Percentiles rank a stretch among this genome's conserved stretches.
These are phyloP conservation scores for Myrmecophaga tridactyla DNA, from an alignment of 2,113 vertebrate species.

Conservation along the genomic window DNA sequence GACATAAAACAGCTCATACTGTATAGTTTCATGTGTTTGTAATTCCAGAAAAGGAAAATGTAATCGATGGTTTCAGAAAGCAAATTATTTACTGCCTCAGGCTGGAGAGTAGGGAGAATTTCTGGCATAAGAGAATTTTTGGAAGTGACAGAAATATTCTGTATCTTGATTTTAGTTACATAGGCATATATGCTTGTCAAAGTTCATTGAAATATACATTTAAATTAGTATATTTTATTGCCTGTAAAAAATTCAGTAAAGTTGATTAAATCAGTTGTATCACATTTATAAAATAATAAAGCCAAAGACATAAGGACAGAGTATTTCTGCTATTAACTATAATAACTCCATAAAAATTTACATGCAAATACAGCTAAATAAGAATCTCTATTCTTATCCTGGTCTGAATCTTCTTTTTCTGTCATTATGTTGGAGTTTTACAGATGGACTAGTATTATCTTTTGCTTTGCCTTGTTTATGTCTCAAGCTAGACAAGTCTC, in stretches of 20 bases:
- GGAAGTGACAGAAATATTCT: too few relatives aligned
- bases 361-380: not conserved
- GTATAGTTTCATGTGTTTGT: too few relatives aligned
- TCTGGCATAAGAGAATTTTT: not conserved
- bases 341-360: not conserved
- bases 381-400: not conserved
- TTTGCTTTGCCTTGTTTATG: not conserved
- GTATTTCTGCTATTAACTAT: not conserved
- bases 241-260: not conserved
- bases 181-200: not conserved
- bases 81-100: not conserved
- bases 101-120: not conserved
- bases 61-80: not conserved
- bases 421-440: not conserved
- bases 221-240: not conserved
- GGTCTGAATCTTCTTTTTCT: not conserved
- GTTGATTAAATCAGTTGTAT: not conserved
- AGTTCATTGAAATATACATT: not conserved
- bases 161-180: too few relatives aligned
- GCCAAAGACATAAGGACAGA: not conserved
- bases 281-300: not conserved
- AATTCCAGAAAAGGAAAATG: not conserved
- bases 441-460: not conserved
- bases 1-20: too few relatives aligned
- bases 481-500: not conserved